Conservation (phyloP, 2,113 vertebrate genomes). For the Prunella himalayana region DNA sequence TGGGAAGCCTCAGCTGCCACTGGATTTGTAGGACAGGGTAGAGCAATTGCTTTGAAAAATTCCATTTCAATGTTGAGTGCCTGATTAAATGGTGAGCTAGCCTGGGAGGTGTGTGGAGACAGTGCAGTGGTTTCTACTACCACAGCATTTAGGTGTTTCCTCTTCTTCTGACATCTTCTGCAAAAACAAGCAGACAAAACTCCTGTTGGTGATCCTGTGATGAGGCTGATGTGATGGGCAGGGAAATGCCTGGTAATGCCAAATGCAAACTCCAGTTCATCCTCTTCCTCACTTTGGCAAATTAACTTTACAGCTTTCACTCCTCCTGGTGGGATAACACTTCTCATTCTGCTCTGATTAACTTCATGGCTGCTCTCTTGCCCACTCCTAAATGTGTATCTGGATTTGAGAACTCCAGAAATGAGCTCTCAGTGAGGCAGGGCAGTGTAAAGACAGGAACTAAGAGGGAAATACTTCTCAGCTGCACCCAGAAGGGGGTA, state of each 20-base stretch:
- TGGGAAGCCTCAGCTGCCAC: not conserved
- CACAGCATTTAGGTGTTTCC: not conserved
- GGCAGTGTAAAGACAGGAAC: not conserved
- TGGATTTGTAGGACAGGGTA: not conserved
- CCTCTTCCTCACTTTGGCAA: not conserved
- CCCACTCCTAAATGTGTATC: not conserved
- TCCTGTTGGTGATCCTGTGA: not conserved
- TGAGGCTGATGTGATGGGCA: not conserved
- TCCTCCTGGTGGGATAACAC: not conserved
- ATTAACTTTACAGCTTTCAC: not conserved
- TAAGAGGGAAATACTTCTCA: not conserved
- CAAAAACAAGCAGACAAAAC: not conserved
- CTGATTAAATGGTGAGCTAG: not conserved
- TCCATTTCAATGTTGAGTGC: not conserved
- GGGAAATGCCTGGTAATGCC: not conserved
- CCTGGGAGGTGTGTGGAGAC: not conserved
- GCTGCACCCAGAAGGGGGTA: not conserved
- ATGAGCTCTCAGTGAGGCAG: not conserved
- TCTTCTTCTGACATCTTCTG: not conserved
- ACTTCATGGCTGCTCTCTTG: not conserved
- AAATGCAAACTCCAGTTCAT: not conserved
- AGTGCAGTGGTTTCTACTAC: not conserved
- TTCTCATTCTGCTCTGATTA: not conserved
- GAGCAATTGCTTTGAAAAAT: not conserved
- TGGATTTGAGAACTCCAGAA: not conserved